Percentiles rank a stretch among this genome's conserved stretches.
phyloP scores from a whole-genome alignment of 2,113 vertebrate species.

The Eudyptes chrysolophus region DNA sequence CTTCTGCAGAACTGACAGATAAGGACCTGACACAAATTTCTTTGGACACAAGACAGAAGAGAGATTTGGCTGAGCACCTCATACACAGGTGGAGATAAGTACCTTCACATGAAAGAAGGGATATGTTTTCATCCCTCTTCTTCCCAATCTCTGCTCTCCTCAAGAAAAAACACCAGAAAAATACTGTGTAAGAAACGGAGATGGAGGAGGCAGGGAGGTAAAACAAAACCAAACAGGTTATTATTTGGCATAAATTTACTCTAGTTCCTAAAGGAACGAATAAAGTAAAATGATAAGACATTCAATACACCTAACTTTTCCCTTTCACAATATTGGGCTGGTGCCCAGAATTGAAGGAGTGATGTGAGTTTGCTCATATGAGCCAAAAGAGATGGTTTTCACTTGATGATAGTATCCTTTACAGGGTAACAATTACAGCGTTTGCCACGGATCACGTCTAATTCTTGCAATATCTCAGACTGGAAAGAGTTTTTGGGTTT shows the following conservation, averaged over 20 bases:
- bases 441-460: background rate
- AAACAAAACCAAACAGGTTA: background rate
- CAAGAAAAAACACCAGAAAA: background rate
- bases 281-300: background rate
- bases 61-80: background rate
- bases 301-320: background rate
- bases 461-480: background rate
- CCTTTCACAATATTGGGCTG: slow-evolving; percentile 9
- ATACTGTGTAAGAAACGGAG: background rate
- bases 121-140: background rate
- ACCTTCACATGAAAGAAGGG: background rate
- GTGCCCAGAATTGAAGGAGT: slow-evolving; percentile 6
- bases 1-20: background rate
- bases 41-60: background rate
- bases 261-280: background rate
- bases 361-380: background rate
- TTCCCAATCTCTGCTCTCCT: background rate
- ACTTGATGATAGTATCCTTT: background rate
- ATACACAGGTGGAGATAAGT: background rate
- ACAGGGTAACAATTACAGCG: background rate
- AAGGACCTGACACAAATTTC: background rate
- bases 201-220: background rate
- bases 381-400: slow-evolving; percentile 14
- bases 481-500: background rate
- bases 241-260: background rate